Evolutionary conservation across 2,888 invertebrate species (phyloP), one percentile per base, ranked within the genome.

Genomic region (Crepidodera aurea): DNA sequence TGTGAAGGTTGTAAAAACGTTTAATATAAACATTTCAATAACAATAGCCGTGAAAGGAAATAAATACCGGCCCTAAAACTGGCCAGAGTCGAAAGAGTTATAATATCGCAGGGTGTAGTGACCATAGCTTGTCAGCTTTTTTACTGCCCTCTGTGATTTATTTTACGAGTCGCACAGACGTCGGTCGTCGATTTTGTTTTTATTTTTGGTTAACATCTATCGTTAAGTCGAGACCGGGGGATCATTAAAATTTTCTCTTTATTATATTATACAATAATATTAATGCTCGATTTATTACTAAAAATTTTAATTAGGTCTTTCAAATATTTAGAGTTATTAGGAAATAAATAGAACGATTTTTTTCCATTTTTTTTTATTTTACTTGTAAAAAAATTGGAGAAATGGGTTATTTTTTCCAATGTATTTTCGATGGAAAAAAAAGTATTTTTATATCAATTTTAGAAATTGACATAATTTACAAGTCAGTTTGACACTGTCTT

Each of bases 11-110:
- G 46, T 54, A 46, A 56, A 55, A 56, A 56, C 44, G 25, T 56
- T 54, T 46, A 56, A 56, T 46, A 46, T 19, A 46, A 56, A 56
- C 56, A 56, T 56, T 56, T 56, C 56, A 56, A 56, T 56, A 56
- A 56, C 56, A 56, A 56, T 56, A 25, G 56, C 46, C 34, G 22
- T 34, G 34, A 56, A 34, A 46, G 10, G 22, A 22, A 44, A 44
- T 22, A 22, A 44, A 44, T 22, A 22, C 10, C 39, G 25, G 13
- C 22, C 13, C 22, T 22, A 44, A 22, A 44, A 44, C 8, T 22
- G 44, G 44, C 44, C 44, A 19, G 18, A 42, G 18, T 44, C 22
- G 44, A 44, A 44, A 44, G 44, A 44, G 44, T 56, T 56, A 56
- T 56, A 56, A 56, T 56, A 56, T 56, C 22, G 6, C 46, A 39